A percentile compares a stretch with the other conserved stretches of the same genome.
phyloP scores from a whole-genome alignment of 2,888 invertebrate genomes.

The Troglohyphantes excavatus region DNA sequence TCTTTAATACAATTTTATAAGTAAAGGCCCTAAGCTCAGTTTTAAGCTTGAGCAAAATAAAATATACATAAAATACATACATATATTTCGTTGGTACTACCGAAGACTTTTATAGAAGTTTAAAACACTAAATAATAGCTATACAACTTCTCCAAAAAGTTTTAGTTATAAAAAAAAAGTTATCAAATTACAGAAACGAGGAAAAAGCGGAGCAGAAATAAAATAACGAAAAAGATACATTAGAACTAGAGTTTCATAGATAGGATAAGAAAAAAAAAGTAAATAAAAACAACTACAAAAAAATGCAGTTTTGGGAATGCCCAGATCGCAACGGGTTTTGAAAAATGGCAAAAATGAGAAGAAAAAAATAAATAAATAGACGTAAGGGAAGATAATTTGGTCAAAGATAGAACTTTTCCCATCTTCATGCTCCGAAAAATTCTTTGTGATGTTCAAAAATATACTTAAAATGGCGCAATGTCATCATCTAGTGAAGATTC shows the following conservation, averaged over 20 bases:
- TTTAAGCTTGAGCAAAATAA: no score
- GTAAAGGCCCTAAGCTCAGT: no score
- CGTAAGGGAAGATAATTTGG: conserved; percentile 70
- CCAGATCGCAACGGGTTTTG: conserved; percentile 38
- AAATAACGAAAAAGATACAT: conserved; percentile 28
- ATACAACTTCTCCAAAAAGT: neutral
- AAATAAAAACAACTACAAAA: conserved; percentile 1
- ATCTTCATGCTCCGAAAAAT: conserved; percentile 66
- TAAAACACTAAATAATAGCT: neutral
- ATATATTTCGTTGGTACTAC: no score
- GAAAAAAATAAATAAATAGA: conserved; percentile 55
- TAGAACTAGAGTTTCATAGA: conserved; percentile 13
- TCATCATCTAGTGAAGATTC: conserved; percentile 72
- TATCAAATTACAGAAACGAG: neutral
- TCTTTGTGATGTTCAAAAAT: conserved; percentile 73
- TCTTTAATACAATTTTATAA: no score
- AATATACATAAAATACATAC: no score
- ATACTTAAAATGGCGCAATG: conserved; percentile 76
- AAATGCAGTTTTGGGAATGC: conserved; percentile 18
- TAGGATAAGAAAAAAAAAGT: conserved; percentile 14
- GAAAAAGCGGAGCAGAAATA: neutral
- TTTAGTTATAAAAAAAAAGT: neutral
- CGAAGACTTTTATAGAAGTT: neutral
- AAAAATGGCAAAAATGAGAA: conserved; percentile 29
- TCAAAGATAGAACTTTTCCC: conserved; percentile 68